Percentiles rank a stretch among this genome's conserved stretches.
Evolutionary conservation across 1,140 invertebrate genomes (phyloP).

Genomic region (Saccostrea glomerata): DNA sequence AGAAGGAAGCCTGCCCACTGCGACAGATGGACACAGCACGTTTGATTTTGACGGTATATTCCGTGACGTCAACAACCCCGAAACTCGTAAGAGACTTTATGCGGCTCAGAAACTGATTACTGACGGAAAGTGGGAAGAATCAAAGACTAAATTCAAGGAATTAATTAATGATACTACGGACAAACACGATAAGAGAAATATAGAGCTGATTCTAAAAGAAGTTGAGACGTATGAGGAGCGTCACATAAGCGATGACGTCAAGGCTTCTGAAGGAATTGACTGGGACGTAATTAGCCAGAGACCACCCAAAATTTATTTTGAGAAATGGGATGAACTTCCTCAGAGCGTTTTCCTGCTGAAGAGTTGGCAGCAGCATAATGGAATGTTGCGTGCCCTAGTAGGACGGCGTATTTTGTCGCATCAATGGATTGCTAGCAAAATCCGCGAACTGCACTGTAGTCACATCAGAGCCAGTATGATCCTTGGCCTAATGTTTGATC

Average conservation of each 20-base stretch:
- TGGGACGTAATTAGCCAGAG: conserved; percentile 55
- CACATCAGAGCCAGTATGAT: conserved; percentile 64
- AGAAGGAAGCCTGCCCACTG: conserved; percentile 57
- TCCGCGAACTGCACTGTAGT: conserved; percentile 67
- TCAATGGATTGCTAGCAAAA: conserved; percentile 63
- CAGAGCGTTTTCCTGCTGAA: conserved; percentile 65
- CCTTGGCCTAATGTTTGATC: conserved; percentile 60
- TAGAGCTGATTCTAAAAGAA: conserved; percentile 58
- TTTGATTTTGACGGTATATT: conserved; percentile 66
- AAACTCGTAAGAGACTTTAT: conserved; percentile 56
- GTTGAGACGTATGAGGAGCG: conserved; percentile 59
- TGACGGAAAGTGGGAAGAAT: conserved; percentile 58
- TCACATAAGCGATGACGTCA: conserved; percentile 45
- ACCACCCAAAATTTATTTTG: conserved; percentile 57
- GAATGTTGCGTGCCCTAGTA: conserved; percentile 49
- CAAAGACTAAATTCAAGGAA: conserved; percentile 47
- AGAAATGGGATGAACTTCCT: conserved; percentile 62
- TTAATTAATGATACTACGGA: conserved; percentile 49
- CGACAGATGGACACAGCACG: conserved; percentile 58
- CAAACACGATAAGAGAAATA: conserved; percentile 59
- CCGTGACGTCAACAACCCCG: conserved; percentile 61
- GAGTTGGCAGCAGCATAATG: conserved; percentile 47
- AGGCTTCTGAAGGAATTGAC: conserved; percentile 48
- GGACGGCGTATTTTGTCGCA: conserved; percentile 65
- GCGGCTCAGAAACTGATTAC: conserved; percentile 56